Base-by-base conservation (phyloP, 2,797 vertebrate genomes). In the Coregonus ussuriensis region DNA sequence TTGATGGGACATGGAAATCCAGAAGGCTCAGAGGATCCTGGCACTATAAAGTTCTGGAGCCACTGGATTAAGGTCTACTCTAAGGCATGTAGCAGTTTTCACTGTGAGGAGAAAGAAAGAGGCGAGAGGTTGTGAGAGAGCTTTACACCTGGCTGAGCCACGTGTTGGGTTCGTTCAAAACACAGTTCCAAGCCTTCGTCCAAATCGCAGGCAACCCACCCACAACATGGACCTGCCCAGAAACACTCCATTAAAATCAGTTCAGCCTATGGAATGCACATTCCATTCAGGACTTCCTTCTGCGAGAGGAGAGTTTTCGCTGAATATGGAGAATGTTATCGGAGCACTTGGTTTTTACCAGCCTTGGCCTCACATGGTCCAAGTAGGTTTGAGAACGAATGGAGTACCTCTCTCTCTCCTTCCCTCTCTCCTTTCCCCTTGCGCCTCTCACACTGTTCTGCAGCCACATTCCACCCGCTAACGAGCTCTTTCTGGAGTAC, bases 221-320 rank as follows among this genome's bases (percentile, higher is more conserved):
- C 66, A 68, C 9, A 65, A 25, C 25, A 14, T 59, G 37, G 69
- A 71, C 47, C 70, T 21, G 71, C 3, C 14, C 29, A 16, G 52
- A n/a, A 72, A 72, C 71, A 53, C 9, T 3, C 70, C 51, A 52
- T 56, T 53, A 54, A 56, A 54, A 54, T 18, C 71, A 53, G 51
- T 16, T 54, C 71, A 18, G 71, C 52, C 71, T 33, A 56, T 54
- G 51, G 56, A 56, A 72, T 29, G 25, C 11, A 72, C 71, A 56
- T 72, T 72, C 52, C 71, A 72, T 9, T 31, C 65, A 41, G 35
- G 67, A 69, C 35, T 21, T n/a, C 71, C 51, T 29, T 52, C 71
- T 33, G 25, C 15, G 3, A 67, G n/a, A 31, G 25, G 62, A 53
- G 70, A 52, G 25, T 31, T 47, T 9, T 53, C 51, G 29, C 51